These are phyloP conservation scores for Zaprionus bogoriensis DNA, from an alignment of 2,888 invertebrate genomes.

Conservation along the genomic window DNA sequence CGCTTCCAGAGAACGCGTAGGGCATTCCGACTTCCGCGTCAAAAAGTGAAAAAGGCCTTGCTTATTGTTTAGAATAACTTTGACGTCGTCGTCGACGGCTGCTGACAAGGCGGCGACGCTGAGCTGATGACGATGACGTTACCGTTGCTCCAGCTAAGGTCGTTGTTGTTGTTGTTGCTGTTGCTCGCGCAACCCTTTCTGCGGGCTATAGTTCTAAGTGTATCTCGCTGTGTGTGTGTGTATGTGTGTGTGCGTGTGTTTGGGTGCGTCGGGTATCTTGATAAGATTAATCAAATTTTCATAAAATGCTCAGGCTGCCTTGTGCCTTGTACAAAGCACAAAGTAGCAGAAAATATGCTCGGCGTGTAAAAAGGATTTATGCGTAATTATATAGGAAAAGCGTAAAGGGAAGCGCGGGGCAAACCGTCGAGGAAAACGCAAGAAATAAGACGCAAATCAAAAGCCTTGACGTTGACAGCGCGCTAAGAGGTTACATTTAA, in stretches of 20 bases:
- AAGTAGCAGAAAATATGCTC: conserved; percentile 77
- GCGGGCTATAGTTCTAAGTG: conserved; percentile 2
- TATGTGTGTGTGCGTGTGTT: conserved; percentile 27
- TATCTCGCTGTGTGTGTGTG: conserved; percentile 24
- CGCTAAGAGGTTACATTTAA: conserved; percentile 44
- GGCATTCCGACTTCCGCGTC: too few species aligned
- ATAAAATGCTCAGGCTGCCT: conserved; percentile 78
- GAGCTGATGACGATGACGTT: conserved; percentile 38
- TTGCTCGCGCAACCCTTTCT: conserved; percentile 52
- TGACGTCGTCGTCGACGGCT: conserved; percentile 45
- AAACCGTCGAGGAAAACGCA: not conserved
- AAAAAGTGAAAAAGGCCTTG: not conserved
- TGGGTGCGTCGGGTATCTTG: conserved; percentile 73
- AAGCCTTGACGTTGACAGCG: conserved; percentile 58
- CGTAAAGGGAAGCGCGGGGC: conserved; percentile 49
- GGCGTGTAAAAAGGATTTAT: conserved; percentile 79
- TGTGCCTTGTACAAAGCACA: too few species aligned
- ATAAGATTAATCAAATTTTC: conserved; percentile 83
- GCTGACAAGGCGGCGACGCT: conserved; percentile 51
- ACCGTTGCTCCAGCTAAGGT: conserved; percentile 3
- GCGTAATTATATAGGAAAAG: conserved; percentile 77
- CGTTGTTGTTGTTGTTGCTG: conserved; percentile 16
- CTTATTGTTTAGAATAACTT: conserved; percentile 46
- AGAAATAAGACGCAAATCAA: conserved; percentile 58
- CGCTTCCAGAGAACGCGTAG: too few species aligned